Conservation (phyloP, 2,797 vertebrate genomes). For the Enteromius thamalakanensis region DNA sequence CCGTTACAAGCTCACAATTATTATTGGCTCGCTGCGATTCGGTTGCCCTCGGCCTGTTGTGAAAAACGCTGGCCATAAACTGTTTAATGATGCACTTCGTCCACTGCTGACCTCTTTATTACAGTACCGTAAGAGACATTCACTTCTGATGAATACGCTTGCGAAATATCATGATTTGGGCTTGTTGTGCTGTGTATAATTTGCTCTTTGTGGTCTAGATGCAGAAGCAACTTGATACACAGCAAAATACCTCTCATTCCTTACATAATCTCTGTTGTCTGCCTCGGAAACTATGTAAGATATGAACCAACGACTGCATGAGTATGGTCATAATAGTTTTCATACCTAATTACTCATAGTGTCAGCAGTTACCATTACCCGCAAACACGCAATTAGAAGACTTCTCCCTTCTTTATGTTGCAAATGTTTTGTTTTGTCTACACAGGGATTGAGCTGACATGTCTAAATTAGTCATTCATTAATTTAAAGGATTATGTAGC, state of each 20-base stretch:
- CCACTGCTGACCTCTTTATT: constrained; percentile 48
- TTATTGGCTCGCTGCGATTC: constrained; percentile 51
- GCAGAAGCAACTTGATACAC: constrained; percentile 9
- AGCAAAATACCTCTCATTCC: constrained; percentile 58
- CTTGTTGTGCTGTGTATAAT: constrained; percentile 2
- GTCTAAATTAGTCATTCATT: not conserved
- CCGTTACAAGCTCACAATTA: constrained; percentile 57
- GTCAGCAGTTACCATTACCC: constrained; percentile 35
- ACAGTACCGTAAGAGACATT: constrained; percentile 4
- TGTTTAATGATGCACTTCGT: constrained; percentile 47
- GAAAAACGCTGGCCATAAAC: constrained; percentile 36
- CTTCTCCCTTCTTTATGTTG: constrained; percentile 59
- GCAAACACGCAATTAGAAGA: constrained; percentile 36
- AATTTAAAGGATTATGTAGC: not conserved
- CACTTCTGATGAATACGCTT: constrained; percentile 2
- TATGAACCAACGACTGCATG: constrained; percentile 36
- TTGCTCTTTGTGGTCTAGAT: not conserved
- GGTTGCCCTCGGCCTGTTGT: constrained; percentile 52
- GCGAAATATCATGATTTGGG: not conserved
- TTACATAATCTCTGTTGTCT: constrained; percentile 48
- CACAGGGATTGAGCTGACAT: not conserved
- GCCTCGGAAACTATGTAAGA: constrained; percentile 35
- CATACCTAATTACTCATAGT: constrained; percentile 63
- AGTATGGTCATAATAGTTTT: constrained; percentile 62
- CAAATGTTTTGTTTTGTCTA: constrained; percentile 58